phyloP scores from a whole-genome alignment of 1,140 invertebrate genomes.

The Parapsyche elsis region DNA sequence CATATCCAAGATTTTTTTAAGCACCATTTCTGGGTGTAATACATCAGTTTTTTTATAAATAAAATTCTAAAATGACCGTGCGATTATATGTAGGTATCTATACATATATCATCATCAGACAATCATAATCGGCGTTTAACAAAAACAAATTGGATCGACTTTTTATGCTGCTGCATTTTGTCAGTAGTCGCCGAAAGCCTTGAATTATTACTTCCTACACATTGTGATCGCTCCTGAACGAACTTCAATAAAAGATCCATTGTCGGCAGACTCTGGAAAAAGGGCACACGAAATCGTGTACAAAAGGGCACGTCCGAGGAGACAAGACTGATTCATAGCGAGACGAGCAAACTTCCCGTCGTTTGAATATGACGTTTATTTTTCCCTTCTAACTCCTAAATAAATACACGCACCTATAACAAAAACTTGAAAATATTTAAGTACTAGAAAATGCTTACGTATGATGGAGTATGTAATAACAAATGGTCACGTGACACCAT shows the following conservation, averaged over 20 bases:
- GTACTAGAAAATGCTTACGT: not conserved
- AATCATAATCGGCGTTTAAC: not conserved
- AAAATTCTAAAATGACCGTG: not conserved
- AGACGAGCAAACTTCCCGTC: constrained; percentile 24
- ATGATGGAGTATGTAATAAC: not conserved
- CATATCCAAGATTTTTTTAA: not conserved
- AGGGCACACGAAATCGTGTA: not conserved
- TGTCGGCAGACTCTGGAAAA: not conserved
- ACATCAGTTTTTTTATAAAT: not conserved
- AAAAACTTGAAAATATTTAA: not conserved
- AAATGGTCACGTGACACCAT: constrained; percentile 30
- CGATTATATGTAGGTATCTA: not conserved
- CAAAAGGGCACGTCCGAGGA: not conserved
- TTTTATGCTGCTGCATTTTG: not conserved
- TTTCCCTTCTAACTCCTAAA: not conserved
- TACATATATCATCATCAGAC: not conserved
- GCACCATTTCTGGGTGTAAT: not conserved
- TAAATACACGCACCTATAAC: not conserved
- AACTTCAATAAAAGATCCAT: constrained; percentile 3
- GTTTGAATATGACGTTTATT: not conserved
- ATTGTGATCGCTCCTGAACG: not conserved
- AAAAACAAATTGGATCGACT: not conserved
- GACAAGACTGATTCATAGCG: not conserved
- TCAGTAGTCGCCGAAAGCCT: not conserved
- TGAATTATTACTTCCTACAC: constrained; percentile 37